These are phyloP conservation scores for Corythoichthys intestinalis DNA, from an alignment of 2,113 vertebrate genomes.

Conservation along the genomic window DNA sequence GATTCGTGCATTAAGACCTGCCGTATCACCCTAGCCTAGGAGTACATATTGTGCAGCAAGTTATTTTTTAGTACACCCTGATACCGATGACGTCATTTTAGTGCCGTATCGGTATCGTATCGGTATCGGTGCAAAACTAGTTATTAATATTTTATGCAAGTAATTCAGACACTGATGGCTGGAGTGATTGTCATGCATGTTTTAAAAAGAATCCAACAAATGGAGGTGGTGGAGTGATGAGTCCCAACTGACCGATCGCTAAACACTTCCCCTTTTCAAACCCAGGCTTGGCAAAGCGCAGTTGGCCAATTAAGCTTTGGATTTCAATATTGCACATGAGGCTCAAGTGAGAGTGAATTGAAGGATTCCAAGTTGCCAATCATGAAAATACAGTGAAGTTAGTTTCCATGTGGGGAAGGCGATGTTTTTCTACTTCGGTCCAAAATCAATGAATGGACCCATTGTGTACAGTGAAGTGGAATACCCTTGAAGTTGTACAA, in stretches of 20 bases:
- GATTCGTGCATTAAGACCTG: too few relatives aligned
- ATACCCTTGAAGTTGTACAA: not conserved
- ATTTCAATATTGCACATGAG: slow-evolving; percentile 1
- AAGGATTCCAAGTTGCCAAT: slow-evolving; percentile 1
- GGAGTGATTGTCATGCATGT: slow-evolving; percentile 54
- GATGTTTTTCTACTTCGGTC: not conserved
- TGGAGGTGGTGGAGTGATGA: slow-evolving; percentile 6
- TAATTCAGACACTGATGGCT: slow-evolving; percentile 39
- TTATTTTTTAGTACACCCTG: too few relatives aligned
- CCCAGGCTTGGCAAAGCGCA: not conserved
- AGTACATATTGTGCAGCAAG: too few relatives aligned
- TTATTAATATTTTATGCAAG: slow-evolving; percentile 21
- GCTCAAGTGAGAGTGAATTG: not conserved
- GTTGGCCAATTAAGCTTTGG: not conserved
- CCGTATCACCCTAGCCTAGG: too few relatives aligned
- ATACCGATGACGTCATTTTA: too few relatives aligned
- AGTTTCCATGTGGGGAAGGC: not conserved
- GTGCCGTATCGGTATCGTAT: too few relatives aligned
- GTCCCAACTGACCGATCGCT: not conserved
- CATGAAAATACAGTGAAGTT: not conserved
- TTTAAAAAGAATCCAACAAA: slow-evolving; percentile 9
- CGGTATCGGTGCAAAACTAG: too few relatives aligned
- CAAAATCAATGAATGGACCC: not conserved
- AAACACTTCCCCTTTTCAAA: not conserved
- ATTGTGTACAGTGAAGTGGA: not conserved